Conservation (phyloP, 2,797 vertebrate genomes). For the Chaetophractus vellerosus region DNA sequence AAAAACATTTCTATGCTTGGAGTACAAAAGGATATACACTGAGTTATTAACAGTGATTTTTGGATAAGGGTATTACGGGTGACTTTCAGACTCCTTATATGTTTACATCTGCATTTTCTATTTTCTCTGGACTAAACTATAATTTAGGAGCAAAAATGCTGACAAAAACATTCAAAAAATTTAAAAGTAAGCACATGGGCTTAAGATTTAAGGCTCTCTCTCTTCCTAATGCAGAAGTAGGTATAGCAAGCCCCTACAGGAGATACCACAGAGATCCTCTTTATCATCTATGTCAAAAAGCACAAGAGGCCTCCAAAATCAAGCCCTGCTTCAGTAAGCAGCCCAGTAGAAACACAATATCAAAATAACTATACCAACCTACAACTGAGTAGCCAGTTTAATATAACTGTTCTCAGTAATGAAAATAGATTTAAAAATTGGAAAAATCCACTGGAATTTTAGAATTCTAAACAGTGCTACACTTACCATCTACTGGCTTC, state of each 20-base stretch:
- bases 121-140: constrained; percentile 24
- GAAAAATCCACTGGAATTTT: neutral
- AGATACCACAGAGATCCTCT: neutral
- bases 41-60: neutral
- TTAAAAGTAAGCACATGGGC: neutral
- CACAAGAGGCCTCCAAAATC: neutral
- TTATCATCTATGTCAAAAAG: neutral
- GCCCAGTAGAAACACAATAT: constrained; percentile 31
- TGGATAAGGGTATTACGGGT: neutral
- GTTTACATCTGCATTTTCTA: neutral
- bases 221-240: neutral
- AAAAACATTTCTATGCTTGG: neutral
- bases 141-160: neutral
- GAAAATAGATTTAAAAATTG: constrained; percentile 51
- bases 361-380: neutral
- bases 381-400: neutral
- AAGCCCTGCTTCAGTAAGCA: neutral
- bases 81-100: constrained; percentile 5
- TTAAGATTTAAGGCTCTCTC: neutral
- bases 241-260: neutral
- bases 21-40: neutral
- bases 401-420: constrained; percentile 26
- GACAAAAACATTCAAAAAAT: neutral
- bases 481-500: neutral
- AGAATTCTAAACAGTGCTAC: constrained; percentile 25